These are phyloP conservation scores for Macroramphosus scolopax DNA, from an alignment of 2,797 vertebrate species.

Conservation along the genomic window DNA sequence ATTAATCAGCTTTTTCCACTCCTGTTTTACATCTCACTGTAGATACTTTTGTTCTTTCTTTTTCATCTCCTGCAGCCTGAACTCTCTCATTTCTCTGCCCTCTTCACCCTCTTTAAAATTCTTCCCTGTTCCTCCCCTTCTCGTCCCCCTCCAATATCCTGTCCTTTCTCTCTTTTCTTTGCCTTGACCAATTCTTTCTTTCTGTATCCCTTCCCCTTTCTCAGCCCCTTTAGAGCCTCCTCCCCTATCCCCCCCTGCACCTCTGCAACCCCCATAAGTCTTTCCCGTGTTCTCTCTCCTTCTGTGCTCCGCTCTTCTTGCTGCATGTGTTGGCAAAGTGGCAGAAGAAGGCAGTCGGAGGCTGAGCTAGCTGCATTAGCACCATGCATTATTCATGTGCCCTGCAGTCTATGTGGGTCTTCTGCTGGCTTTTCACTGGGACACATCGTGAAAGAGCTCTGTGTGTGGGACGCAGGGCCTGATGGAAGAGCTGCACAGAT, in stretches of 20 bases:
- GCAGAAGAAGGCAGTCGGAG: conserved; percentile 57
- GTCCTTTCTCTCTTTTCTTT: conserved; percentile 68
- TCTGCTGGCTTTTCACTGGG: conserved; percentile 51
- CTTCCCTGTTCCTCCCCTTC: conserved; percentile 35
- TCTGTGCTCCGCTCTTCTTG: conserved; percentile 36
- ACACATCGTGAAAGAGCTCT: conserved; percentile 49
- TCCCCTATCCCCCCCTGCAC: conserved; percentile 21
- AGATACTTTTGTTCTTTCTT: conserved; percentile 52
- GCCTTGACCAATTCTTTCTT: conserved; percentile 52
- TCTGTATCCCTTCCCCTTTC: conserved; percentile 56
- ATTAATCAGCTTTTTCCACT: conserved; percentile 38
- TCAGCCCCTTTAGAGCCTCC: conserved; percentile 53
- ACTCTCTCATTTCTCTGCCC: conserved; percentile 41
- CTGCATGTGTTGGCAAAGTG: conserved; percentile 59
- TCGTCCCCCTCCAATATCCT: conserved; percentile 63
- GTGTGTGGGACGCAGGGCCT: conserved; percentile 50
- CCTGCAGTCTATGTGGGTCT: conserved; percentile 70
- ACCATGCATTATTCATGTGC: conserved; percentile 80
- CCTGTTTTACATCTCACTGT: conserved; percentile 34
- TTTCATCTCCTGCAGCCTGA: conserved; percentile 43
- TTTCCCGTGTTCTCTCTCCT: conserved; percentile 42
- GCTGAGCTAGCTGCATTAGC: conserved; percentile 74
- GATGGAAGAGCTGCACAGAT: conserved; percentile 46
- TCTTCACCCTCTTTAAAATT: conserved; percentile 62
- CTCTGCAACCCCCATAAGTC: conserved; percentile 38